Evolutionary conservation across 1,140 invertebrate species (phyloP), one percentile per base, ranked within the genome.

Genomic region (Drosophila lowei): DNA sequence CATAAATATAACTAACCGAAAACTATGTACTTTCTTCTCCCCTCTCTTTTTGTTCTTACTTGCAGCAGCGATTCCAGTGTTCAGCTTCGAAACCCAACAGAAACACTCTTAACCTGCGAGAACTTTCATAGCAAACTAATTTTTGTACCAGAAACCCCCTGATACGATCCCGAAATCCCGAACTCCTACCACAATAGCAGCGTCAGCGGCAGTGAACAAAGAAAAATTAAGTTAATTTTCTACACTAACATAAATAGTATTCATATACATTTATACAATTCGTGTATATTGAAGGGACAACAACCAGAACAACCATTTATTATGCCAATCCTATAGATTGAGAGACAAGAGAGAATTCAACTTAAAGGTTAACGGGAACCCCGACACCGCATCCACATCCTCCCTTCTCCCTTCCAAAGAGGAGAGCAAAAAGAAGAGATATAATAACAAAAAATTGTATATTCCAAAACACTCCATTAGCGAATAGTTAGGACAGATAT

Each of bases 391-490:
- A 54, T 57, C 56, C 38, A 18, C 9, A 18, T 48, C 63, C 58
- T 43, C 25, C 25, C 2, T 16, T 63, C 65, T 53, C n/a, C 34
- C 34, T 38, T 38, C 34, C 11, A 38, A 38, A 15, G 34, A 47
- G 34, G 34, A 57, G 61, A 75, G 75, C 50, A 21, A 54, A 47
- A 62, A 53, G 13, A 63, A 8, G 16, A 58, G 49, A 73, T 50
- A 53, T 18, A 54, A 43, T 47, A 68, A 68, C 57, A 59, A 53
- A 63, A 57, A 74, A 71, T 53, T 55, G 57, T 72, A 75, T 88
- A 88, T 88, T 88, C 83, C 83, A 83, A 83, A 79, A 88, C 83
- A 88, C 83, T 88, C 83, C 83, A 88, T 88, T 88, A 88, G 83
- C 59, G 83, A 63, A 72, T 88, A 88, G 83, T 88, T 88, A 88